phyloP scores from a whole-genome alignment of 2,888 invertebrate species.

The Metalampra italica region DNA sequence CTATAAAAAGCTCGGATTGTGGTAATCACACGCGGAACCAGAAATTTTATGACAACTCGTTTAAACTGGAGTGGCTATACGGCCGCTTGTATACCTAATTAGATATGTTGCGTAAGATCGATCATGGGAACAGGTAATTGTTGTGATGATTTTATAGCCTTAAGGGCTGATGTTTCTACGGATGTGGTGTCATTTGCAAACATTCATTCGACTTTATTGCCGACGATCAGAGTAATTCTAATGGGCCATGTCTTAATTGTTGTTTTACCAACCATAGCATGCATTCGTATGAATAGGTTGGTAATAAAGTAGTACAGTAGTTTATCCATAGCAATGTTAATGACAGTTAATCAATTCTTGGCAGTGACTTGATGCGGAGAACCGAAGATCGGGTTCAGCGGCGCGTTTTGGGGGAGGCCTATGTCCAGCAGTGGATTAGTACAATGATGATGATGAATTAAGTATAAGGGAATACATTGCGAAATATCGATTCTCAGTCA shows the following conservation, averaged over 20 bases:
- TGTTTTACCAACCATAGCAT: conserved; percentile 5
- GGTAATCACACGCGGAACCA: conserved; percentile 59
- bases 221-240: conserved; percentile 5
- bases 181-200: conserved; percentile 17
- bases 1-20: conserved; percentile 53
- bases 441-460: too few species aligned
- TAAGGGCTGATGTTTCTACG: conserved; percentile 21
- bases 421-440: too few species aligned
- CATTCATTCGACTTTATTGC: not conserved
- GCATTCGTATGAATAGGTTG: not conserved
- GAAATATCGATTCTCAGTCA: too few species aligned
- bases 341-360: not conserved
- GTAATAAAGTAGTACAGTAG: not conserved
- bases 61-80: conserved; percentile 27
- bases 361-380: too few species aligned
- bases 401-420: too few species aligned
- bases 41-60: conserved; percentile 46
- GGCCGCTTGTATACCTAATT: conserved; percentile 48
- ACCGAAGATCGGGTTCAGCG: too few species aligned
- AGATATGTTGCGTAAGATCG: conserved; percentile 41
- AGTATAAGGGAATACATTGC: not conserved
- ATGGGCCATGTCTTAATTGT: conserved; percentile 6
- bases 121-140: conserved; percentile 49
- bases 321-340: not conserved
- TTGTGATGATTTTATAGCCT: conserved; percentile 20